Evolutionary conservation across 2,797 vertebrate genomes (phyloP).

Genomic region (Chiropotes sagulatus): DNA sequence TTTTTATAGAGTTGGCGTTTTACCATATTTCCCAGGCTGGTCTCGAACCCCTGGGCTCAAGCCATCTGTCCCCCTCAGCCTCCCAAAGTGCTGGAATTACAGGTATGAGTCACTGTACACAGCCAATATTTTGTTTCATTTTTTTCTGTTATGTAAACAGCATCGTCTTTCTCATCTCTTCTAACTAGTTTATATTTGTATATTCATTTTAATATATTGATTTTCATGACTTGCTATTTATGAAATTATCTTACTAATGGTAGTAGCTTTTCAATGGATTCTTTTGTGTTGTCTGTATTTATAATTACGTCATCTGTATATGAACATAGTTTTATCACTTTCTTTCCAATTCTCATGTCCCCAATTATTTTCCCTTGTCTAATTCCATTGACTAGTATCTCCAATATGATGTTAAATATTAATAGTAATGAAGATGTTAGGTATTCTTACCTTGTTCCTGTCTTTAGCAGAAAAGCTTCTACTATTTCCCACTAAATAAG

Average conservation of each 20-base stretch:
- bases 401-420: neutral
- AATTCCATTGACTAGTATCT: neutral
- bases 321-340: neutral
- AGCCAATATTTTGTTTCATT: neutral
- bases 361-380: neutral
- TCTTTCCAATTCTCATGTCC: neutral
- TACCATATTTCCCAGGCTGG: too few relatives aligned
- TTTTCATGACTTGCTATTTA: neutral
- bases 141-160: neutral
- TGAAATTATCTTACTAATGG: neutral
- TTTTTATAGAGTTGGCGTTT: too few relatives aligned
- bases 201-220: neutral
- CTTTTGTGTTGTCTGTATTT: neutral
- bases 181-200: neutral
- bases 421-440: neutral
- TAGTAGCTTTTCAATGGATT: neutral
- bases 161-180: neutral
- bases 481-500: neutral
- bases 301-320: neutral
- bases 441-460: neutral
- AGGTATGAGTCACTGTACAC: too few relatives aligned
- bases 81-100: too few relatives aligned
- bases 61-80: too few relatives aligned
- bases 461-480: neutral
- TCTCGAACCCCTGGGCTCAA: too few relatives aligned